These are phyloP conservation scores for Drosophila ohnishii DNA, from an alignment of 1,140 invertebrate species.

Conservation along the genomic window DNA sequence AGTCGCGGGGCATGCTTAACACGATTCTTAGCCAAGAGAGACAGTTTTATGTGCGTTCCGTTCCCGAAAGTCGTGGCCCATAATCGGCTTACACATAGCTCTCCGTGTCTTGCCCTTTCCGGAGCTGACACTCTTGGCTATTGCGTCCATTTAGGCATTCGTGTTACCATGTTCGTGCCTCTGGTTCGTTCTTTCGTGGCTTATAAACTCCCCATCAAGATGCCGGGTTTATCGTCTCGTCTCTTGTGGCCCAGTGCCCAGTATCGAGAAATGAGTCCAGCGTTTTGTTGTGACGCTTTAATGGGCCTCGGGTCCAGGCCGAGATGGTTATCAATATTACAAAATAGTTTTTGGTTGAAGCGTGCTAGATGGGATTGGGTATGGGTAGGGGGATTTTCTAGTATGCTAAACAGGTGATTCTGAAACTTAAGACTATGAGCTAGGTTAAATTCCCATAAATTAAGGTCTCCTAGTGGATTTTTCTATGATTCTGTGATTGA, in stretches of 20 bases:
- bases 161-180: constrained; percentile 68
- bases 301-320: constrained; percentile 30
- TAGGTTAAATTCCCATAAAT: constrained; percentile 9
- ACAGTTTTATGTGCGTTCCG: constrained; percentile 53
- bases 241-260: constrained; percentile 38
- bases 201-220: constrained; percentile 64
- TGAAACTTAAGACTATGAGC: background rate
- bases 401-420: constrained; percentile 32
- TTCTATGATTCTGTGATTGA: background rate
- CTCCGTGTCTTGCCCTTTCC: constrained; percentile 11
- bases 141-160: constrained; percentile 54
- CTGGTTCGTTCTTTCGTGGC: constrained; percentile 41
- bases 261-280: constrained; percentile 75
- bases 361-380: constrained; percentile 31
- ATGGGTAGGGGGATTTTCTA: background rate
- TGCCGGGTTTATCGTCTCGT: constrained; percentile 58
- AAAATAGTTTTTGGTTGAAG: constrained; percentile 46
- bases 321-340: constrained; percentile 49
- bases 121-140: constrained; percentile 51
- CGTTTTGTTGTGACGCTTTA: constrained; percentile 79
- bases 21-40: constrained; percentile 51
- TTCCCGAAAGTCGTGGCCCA: constrained; percentile 55
- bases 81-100: constrained; percentile 67
- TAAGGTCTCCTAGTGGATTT: background rate
- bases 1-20: constrained; percentile 60